Conservation (phyloP, 1,140 invertebrate species). For the Drosophila erecta region DNA sequence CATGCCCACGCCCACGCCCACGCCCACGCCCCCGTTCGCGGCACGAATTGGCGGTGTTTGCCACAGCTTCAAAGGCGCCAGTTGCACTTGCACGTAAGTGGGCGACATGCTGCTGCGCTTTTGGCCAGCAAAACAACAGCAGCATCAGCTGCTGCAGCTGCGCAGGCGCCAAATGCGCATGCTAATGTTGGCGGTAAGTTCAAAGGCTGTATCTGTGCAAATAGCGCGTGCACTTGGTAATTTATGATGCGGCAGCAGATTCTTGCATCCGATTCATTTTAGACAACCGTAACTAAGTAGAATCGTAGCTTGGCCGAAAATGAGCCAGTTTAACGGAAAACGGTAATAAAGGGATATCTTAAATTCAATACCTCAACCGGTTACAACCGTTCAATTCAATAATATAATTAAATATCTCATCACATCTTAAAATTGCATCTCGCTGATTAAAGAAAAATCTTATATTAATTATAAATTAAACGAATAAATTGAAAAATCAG, state of each 20-base stretch:
- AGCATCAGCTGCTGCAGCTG: slow-evolving; percentile 10
- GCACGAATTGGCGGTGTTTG: slow-evolving; percentile 51
- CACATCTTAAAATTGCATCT: too few relatives aligned
- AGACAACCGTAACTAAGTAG: neutral
- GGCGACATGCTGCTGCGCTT: slow-evolving; percentile 37
- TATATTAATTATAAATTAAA: too few relatives aligned
- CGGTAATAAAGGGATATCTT: too few relatives aligned
- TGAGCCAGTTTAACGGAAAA: too few relatives aligned
- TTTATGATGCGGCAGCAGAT: slow-evolving; percentile 54
- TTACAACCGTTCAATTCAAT: too few relatives aligned
- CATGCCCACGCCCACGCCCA: slow-evolving; percentile 58
- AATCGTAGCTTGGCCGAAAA: too few relatives aligned
- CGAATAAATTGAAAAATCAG: too few relatives aligned
- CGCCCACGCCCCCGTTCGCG: slow-evolving; percentile 59
- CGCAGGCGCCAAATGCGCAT: slow-evolving; percentile 57
- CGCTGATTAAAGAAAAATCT: too few relatives aligned
- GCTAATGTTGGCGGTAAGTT: slow-evolving; percentile 66
- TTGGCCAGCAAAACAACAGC: slow-evolving; percentile 39
- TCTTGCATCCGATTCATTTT: slow-evolving; percentile 8
- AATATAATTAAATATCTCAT: too few relatives aligned
- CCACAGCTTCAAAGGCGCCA: slow-evolving; percentile 76
- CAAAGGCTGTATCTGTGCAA: slow-evolving; percentile 58
- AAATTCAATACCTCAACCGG: too few relatives aligned
- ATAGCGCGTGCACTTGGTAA: slow-evolving; percentile 72
- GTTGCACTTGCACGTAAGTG: slow-evolving; percentile 28